Evolutionary conservation across 2,113 vertebrate species (phyloP).

Genomic region (Cavia porcellus): DNA sequence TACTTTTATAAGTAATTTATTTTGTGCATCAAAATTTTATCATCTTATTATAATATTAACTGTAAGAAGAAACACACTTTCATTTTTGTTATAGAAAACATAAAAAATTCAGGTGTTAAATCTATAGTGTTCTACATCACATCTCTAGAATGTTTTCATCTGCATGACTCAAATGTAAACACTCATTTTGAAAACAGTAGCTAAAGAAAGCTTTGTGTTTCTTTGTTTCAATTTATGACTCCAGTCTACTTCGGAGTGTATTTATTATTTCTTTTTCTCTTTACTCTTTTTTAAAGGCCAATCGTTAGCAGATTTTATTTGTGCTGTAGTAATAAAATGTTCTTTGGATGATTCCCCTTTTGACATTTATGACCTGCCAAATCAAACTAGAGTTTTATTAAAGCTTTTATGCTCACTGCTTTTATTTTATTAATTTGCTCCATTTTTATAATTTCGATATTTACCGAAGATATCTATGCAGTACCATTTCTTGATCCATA

Average conservation of each 20-base stretch:
- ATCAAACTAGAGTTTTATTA: constrained; percentile 80
- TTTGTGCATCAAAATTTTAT: neutral
- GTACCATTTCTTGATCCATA: constrained; percentile 65
- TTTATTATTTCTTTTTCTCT: constrained; percentile 60
- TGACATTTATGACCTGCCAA: constrained; percentile 82
- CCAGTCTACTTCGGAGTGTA: neutral
- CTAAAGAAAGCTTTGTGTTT: neutral
- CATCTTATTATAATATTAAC: neutral
- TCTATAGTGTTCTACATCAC: neutral
- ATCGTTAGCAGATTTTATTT: constrained; percentile 60
- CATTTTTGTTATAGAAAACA: neutral
- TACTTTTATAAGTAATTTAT: neutral
- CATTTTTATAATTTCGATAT: constrained; percentile 70
- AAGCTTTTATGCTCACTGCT: constrained; percentile 67
- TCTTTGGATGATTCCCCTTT: constrained; percentile 54
- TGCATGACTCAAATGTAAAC: neutral
- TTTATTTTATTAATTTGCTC: constrained; percentile 76
- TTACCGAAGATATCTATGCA: constrained; percentile 48
- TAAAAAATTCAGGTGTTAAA: neutral
- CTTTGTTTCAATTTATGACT: constrained; percentile 29
- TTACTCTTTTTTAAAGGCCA: constrained; percentile 54
- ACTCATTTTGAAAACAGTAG: neutral
- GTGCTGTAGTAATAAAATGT: constrained; percentile 65
- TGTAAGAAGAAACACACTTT: neutral
- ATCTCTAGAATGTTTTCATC: neutral